Base-by-base conservation (phyloP, 2,888 invertebrate species). In the Metallyticus violacea region DNA sequence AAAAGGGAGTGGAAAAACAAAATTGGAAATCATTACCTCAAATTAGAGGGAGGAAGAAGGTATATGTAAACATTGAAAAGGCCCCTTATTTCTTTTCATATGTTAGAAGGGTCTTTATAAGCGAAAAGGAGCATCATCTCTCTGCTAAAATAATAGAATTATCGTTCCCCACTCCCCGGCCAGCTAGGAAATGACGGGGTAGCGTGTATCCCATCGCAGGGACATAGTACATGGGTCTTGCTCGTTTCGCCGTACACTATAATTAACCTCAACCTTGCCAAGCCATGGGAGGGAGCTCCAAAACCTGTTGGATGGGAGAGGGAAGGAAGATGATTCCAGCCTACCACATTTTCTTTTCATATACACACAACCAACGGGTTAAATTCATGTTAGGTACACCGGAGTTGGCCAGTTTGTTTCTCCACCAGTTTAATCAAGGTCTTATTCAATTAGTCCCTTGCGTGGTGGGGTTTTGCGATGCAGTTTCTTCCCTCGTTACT, bases 71-170 rank as follows among this genome's bases (percentile, higher is more conserved):
- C 85, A 87, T 87, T 87, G 87, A 87, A 87, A 87, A 87, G 81
- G 27, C 77, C 83, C 82, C 77, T 77, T 83, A 7, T 76, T 28
- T 83, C 83, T 28, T 62, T 62, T 83, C 29, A n/a, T 77, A 77
- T 77, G 26, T 5, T 77, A 77, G 28, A 83, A 27, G 83, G 83
- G 77, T 83, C 83, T 83, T 83, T 83, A 62, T n/a, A 83, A 22
- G 29, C 28, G 83, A 26, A 83, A 77, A 83, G 83, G 83, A 7
- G 77, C 77, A 83, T 83, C 29, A 77, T 83, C 77, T 85, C 62
- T 86, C 87, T 40, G 30, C 81, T 86, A 87, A 87, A 87, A 87
- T 87, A 87, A 87, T 87, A 87, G 87, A 87, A 87, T 87, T 87
- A 87, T 85, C 87, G 87, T 85, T 86, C 76, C 79, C 40, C 79